phyloP scores from a whole-genome alignment of 1,140 invertebrate genomes.

The Sipha flava region DNA sequence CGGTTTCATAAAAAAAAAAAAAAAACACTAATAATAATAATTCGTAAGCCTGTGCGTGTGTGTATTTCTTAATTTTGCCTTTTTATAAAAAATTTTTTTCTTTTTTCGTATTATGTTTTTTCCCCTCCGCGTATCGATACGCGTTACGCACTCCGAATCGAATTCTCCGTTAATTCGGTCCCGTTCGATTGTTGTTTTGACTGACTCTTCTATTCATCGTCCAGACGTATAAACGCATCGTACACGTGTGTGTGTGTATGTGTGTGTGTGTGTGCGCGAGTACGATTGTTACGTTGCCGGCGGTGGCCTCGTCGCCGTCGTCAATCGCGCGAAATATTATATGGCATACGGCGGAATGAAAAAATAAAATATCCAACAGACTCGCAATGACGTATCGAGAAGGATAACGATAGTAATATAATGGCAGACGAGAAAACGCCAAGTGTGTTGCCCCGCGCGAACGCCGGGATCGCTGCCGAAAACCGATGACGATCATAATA shows the following conservation, averaged over 20 bases:
- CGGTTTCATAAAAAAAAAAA: background rate
- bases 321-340: background rate
- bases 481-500: background rate
- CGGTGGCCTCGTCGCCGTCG: background rate
- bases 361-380: too few species aligned
- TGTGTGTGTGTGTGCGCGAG: too few species aligned
- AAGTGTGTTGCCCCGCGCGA: background rate
- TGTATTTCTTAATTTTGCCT: conserved; percentile 16
- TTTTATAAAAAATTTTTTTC: conserved; percentile 3
- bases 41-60: background rate
- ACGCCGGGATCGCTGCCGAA: background rate
- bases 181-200: conserved; percentile 17
- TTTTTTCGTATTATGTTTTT: too few species aligned
- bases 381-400: too few species aligned
- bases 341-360: too few species aligned
- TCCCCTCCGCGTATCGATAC: background rate
- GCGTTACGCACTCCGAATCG: conserved; percentile 21
- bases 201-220: background rate
- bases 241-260: too few species aligned
- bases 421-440: background rate
- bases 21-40: background rate
- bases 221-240: too few species aligned
- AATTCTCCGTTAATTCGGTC: conserved; percentile 23
- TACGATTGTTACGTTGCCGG: too few species aligned
- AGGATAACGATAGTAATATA: too few species aligned